These are phyloP conservation scores for Ifrita kowaldi DNA, from an alignment of 2,113 vertebrate genomes.

Conservation along the genomic window DNA sequence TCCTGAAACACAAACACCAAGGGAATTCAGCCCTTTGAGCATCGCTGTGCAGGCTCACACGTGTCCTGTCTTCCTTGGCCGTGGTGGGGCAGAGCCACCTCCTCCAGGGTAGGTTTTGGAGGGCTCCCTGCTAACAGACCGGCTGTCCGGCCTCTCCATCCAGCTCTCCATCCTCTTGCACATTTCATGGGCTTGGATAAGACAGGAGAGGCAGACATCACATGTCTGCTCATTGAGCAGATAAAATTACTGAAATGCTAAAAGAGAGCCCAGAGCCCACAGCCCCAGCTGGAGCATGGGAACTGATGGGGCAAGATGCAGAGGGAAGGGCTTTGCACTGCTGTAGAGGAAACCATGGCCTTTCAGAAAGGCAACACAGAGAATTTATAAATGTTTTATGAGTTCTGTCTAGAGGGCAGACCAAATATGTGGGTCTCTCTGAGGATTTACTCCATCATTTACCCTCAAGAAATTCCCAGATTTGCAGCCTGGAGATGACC, in stretches of 20 bases:
- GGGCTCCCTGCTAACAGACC: background rate
- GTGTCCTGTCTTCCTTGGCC: background rate
- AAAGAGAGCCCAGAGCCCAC: background rate
- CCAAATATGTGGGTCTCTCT: background rate
- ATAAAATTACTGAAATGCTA: background rate
- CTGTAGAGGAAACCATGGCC: background rate
- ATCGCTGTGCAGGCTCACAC: fast-evolving
- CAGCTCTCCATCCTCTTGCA: background rate
- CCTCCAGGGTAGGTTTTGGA: background rate
- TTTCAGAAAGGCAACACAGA: background rate
- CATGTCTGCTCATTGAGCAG: background rate
- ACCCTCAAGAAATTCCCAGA: background rate
- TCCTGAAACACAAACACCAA: background rate
- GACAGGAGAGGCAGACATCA: background rate
- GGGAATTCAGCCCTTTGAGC: background rate
- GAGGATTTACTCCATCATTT: background rate
- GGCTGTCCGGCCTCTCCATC: background rate
- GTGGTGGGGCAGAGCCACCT: fast-evolving
- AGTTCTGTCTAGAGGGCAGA: background rate
- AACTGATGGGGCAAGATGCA: fast-evolving
- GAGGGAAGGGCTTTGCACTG: background rate
- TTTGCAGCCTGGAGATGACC: background rate
- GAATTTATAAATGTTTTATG: background rate
- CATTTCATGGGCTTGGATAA: background rate
- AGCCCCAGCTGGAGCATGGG: background rate